Evolutionary conservation across 2,113 vertebrate genomes (phyloP).

Genomic region (Oryzias curvinotus): DNA sequence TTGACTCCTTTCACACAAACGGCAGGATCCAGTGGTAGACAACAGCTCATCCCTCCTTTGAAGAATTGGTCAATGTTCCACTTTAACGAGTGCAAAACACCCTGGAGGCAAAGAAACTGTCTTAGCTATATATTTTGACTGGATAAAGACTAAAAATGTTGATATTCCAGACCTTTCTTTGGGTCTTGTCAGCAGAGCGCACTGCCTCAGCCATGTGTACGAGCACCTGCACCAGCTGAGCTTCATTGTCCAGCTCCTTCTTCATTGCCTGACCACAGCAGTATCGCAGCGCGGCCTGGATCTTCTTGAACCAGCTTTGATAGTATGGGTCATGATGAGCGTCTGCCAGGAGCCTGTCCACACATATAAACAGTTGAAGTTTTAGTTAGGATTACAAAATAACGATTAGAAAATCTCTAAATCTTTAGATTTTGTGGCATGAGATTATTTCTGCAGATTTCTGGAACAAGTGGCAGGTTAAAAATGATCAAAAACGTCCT

Average conservation of each 20-base stretch:
- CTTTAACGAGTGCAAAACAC: slow-evolving; percentile 77
- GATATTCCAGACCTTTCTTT: slow-evolving; percentile 79
- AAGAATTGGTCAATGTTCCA: slow-evolving; percentile 84
- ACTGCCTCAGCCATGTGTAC: slow-evolving; percentile 83
- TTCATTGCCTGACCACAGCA: slow-evolving; percentile 86
- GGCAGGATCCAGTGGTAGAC: slow-evolving; percentile 87
- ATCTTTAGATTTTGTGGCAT: no score
- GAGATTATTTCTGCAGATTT: background rate
- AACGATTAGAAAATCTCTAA: no score
- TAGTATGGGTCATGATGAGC: slow-evolving; percentile 83
- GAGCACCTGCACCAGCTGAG: slow-evolving; percentile 80
- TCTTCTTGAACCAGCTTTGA: slow-evolving; percentile 87
- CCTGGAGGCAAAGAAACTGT: slow-evolving; percentile 56
- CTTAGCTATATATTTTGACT: no score
- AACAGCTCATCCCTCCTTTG: slow-evolving; percentile 76
- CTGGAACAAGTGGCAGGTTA: background rate
- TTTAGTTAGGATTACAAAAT: no score
- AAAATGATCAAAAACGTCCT: no score
- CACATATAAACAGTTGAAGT: background rate
- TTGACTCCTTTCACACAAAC: slow-evolving; percentile 85
- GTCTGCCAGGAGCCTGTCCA: slow-evolving; percentile 86
- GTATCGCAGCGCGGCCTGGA: slow-evolving; percentile 84
- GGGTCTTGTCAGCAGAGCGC: slow-evolving; percentile 74
- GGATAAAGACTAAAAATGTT: no score
- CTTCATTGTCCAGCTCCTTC: slow-evolving; percentile 86